These are phyloP conservation scores for Fulmarus glacialis DNA, from an alignment of 2,113 vertebrate genomes.

Conservation along the genomic window DNA sequence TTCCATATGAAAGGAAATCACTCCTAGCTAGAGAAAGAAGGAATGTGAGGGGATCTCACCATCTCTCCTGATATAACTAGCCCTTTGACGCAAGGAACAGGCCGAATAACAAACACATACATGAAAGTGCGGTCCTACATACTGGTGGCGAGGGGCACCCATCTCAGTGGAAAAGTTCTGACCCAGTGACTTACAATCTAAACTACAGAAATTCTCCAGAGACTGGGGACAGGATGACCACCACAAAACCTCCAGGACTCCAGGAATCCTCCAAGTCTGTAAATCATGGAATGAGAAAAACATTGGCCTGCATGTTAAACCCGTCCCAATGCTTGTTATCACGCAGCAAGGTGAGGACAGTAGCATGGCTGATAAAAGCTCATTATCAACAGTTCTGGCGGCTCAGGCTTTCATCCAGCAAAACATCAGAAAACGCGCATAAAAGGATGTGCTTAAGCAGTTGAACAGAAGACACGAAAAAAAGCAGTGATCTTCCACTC, in stretches of 20 bases:
- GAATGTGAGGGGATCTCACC: background rate
- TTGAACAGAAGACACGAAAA: background rate
- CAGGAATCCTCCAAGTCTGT: background rate
- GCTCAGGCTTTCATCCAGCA: background rate
- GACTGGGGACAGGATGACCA: background rate
- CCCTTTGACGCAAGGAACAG: background rate
- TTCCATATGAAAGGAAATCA: background rate
- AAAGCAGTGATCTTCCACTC: background rate
- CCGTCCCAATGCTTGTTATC: background rate
- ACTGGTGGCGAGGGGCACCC: fast-evolving
- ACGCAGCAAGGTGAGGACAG: background rate
- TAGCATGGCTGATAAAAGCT: background rate
- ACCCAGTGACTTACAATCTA: background rate
- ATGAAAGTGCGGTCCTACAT: background rate
- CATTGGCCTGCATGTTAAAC: background rate
- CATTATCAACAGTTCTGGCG: background rate
- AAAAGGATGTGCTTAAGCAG: background rate
- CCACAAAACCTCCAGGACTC: background rate
- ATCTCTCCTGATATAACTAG: background rate
- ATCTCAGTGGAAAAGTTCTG: background rate
- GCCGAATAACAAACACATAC: background rate
- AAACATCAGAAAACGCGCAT: background rate
- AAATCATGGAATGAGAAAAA: background rate
- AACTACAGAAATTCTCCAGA: background rate
- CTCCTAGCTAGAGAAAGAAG: background rate